Evolutionary conservation across 2,113 vertebrate species (phyloP).

Genomic region (Megaptera novaeangliae): DNA sequence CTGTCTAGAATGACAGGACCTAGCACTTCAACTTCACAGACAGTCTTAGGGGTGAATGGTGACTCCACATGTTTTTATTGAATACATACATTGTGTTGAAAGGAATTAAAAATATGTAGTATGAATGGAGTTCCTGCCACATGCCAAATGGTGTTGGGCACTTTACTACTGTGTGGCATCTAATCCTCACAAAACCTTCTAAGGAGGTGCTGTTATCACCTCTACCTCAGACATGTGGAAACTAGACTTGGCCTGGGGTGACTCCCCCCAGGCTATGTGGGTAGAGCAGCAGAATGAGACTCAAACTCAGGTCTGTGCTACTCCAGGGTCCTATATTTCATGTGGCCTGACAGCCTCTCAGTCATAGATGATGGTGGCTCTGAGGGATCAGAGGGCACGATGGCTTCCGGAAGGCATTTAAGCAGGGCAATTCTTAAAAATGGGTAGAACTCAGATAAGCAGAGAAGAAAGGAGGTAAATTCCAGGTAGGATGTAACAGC

Average conservation of each 20-base stretch:
- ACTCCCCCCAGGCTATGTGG: neutral
- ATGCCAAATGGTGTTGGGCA: rapidly evolving
- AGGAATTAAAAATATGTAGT: neutral
- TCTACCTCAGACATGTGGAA: neutral
- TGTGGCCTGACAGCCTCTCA: neutral
- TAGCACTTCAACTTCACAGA: neutral
- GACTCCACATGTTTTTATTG: neutral
- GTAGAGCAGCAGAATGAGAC: neutral
- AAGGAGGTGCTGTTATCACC: neutral
- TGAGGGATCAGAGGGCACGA: neutral
- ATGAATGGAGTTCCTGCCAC: neutral
- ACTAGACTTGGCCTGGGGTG: neutral
- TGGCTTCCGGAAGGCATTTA: neutral
- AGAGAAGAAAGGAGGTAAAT: neutral
- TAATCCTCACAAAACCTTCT: neutral
- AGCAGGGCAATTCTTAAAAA: neutral
- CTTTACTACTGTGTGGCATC: neutral
- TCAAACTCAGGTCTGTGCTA: neutral
- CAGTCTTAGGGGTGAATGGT: neutral
- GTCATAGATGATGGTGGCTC: neutral
- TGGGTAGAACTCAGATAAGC: neutral
- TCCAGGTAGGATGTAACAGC: neutral
- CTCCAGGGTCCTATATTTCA: neutral
- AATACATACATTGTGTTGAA: neutral
- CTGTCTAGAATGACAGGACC: neutral